These are phyloP conservation scores for Ptychadena robeensis DNA, from an alignment of 2,797 vertebrate genomes.

Conservation along the genomic window DNA sequence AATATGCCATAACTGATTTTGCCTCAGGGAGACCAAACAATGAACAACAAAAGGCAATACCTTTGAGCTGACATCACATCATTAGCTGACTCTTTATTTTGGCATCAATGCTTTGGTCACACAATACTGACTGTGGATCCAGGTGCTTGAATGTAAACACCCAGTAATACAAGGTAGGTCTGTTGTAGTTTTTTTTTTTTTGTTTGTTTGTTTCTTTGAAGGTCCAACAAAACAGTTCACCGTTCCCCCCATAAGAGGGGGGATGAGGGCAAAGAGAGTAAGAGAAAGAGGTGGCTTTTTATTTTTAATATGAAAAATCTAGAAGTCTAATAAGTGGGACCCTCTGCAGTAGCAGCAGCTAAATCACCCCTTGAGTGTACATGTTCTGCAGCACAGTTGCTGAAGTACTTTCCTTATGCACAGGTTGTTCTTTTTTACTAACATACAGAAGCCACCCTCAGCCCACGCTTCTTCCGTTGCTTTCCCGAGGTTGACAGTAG, in stretches of 20 bases:
- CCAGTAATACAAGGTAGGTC: slow-evolving; percentile 97
- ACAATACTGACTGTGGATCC: slow-evolving; percentile 92
- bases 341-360: slow-evolving; percentile 73
- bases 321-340: slow-evolving; percentile 83
- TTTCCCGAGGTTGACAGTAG: slow-evolving; percentile 80
- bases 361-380: slow-evolving; percentile 95
- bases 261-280: slow-evolving; percentile 70
- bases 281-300: slow-evolving; percentile 74
- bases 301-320: slow-evolving; percentile 75
- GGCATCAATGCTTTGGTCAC: slow-evolving; percentile 99
- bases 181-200: slow-evolving; percentile 86
- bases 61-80: slow-evolving; percentile 76
- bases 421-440: slow-evolving; percentile 99
- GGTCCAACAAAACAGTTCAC: slow-evolving; percentile 89
- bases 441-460: slow-evolving; percentile 98
- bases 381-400: slow-evolving; percentile 99
- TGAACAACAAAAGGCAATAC: slow-evolving; percentile 69
- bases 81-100: slow-evolving; percentile 84
- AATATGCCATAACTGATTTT: slow-evolving; percentile 20
- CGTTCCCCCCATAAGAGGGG: slow-evolving; percentile 78
- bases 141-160: slow-evolving; percentile 82
- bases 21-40: slow-evolving; percentile 39
- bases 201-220: slow-evolving; percentile 77
- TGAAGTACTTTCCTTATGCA: slow-evolving; percentile 99
- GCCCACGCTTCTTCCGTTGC: slow-evolving; percentile 99